These are phyloP conservation scores for Capromys pilorides DNA, from an alignment of 2,797 vertebrate species.

Conservation along the genomic window DNA sequence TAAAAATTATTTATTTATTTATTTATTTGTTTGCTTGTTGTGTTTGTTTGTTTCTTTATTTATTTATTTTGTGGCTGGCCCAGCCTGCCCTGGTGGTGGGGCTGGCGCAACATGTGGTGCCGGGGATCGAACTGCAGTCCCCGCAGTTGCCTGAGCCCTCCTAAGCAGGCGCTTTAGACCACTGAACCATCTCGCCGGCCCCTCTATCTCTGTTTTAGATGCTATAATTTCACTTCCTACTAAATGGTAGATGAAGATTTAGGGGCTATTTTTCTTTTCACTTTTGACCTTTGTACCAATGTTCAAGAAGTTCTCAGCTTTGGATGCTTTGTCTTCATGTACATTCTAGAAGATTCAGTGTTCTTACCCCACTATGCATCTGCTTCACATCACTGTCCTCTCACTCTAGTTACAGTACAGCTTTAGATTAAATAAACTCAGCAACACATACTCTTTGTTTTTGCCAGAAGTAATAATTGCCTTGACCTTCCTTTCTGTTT, in stretches of 20 bases:
- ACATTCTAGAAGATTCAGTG: background rate
- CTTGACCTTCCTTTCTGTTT: slow-evolving; percentile 32
- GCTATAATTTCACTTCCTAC: background rate
- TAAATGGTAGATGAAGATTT: background rate
- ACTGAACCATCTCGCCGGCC: too few species aligned
- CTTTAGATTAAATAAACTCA: slow-evolving; percentile 3
- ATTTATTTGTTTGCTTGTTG: too few species aligned
- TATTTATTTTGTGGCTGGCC: too few species aligned
- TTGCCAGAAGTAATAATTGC: slow-evolving; percentile 5
- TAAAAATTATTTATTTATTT: too few species aligned
- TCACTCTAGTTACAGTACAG: background rate
- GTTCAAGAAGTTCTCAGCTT: background rate
- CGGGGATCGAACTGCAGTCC: too few species aligned
- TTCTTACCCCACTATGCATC: background rate
- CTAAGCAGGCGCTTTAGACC: too few species aligned
- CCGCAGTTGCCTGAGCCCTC: too few species aligned
- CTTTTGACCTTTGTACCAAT: background rate
- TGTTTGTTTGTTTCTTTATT: too few species aligned
- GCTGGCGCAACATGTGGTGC: too few species aligned
- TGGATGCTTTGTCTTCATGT: background rate
- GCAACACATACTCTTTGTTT: background rate
- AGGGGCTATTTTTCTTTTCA: background rate
- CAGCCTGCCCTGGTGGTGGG: too few species aligned
- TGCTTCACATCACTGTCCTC: background rate
- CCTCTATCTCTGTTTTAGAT: background rate